Evolutionary conservation across 2,113 vertebrate species (phyloP), one percentile per base, ranked within the genome.

Genomic region (Actenoides hombroni): DNA sequence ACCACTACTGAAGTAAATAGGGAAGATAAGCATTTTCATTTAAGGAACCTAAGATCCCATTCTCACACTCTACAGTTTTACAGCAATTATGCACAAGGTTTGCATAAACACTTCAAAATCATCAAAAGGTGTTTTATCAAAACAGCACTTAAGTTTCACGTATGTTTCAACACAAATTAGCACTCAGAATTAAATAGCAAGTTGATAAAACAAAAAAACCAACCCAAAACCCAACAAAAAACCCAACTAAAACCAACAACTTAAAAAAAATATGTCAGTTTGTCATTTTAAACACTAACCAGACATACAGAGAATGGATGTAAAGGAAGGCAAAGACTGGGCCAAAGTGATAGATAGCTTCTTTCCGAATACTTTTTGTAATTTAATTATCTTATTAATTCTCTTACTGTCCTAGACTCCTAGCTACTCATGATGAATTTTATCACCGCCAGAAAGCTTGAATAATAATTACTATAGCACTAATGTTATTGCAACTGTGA

Each of bases 61-160:
- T 90, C 76, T 88, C 57, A 75, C 64, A 83, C 93, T 88, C 92
- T 93, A 88, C 91, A 91, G 83, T 90, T 96, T 95, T 81, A 86
- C 40, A 83, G 95, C 84, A 96, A 97, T 97, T 96, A 97, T 39
- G 84, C 87, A 88, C 79, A 91, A 94, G 87, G 95, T 96, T 96
- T 97, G 95, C 90, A 97, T 97, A 97, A 98, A 97, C 79, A 97
- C 89, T 97, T 97, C 84, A 98, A 93, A 98, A 97, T 94, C 96
- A 84, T 94, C 96, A 97, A 97, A 97, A 97, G 96, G 80, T 91
- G 94, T 94, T 92, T 96, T 94, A 92, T 95, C 95, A 97, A 96
- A 97, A 97, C 65, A 98, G 86, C 83, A 97, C 90, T 92, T 96
- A 93, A 96, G 83, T 96, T 97, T 96, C 97, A 97, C 95, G 95